phyloP scores from a whole-genome alignment of 2,888 invertebrate genomes.

The Chirona hameri region DNA sequence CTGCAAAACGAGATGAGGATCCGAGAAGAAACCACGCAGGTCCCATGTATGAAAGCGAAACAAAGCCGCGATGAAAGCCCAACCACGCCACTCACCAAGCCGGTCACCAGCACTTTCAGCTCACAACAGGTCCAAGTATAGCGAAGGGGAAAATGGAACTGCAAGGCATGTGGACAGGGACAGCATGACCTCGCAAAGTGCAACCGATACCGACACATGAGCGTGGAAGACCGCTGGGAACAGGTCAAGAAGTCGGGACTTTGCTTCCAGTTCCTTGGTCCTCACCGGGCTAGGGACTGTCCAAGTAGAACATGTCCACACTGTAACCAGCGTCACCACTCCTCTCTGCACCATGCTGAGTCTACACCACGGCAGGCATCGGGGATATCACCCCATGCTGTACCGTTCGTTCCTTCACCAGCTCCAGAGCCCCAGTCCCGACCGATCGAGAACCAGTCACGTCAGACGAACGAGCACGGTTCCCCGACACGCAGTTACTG shows the following conservation, averaged over 20 bases:
- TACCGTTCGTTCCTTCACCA: neutral
- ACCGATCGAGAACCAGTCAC: no score
- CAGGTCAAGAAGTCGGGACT: neutral
- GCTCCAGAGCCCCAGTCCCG: neutral
- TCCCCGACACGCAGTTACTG: no score
- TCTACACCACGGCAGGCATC: no score
- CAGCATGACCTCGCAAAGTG: neutral
- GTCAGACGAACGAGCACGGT: no score
- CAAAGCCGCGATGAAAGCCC: neutral
- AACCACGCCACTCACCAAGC: neutral
- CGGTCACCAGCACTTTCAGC: neutral
- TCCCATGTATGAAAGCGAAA: neutral
- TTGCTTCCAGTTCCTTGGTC: neutral
- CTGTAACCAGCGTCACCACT: neutral
- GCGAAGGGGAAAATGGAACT: neutral
- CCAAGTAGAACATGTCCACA: neutral
- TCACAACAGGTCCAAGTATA: neutral
- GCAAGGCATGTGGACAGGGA: neutral
- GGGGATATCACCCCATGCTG: neutral
- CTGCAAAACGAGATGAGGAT: no score
- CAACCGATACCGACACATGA: neutral
- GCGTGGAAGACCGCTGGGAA: neutral
- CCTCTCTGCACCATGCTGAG: neutral
- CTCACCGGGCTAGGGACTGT: neutral
- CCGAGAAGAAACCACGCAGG: neutral